These are phyloP conservation scores for Piprites chloris DNA, from an alignment of 2,113 vertebrate genomes.

Conservation along the genomic window DNA sequence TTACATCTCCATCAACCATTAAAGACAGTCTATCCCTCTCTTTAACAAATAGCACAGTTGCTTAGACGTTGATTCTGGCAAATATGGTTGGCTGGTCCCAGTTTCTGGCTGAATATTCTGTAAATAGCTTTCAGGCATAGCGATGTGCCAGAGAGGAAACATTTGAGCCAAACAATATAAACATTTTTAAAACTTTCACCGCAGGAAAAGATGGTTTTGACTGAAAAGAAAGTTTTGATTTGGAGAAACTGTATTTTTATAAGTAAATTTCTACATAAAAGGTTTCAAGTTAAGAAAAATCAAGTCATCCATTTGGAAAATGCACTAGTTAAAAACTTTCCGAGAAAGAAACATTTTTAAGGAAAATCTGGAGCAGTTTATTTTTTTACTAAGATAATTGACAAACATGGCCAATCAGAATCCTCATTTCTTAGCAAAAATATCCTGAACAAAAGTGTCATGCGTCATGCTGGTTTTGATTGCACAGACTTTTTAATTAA, in stretches of 20 bases:
- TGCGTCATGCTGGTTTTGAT: not conserved
- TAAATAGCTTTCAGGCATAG: not conserved
- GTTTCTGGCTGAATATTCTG: not conserved
- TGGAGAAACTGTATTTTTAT: not conserved
- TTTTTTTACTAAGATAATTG: not conserved
- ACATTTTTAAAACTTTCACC: not conserved
- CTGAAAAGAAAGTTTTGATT: not conserved
- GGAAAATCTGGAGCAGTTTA: not conserved
- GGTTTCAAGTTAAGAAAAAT: not conserved
- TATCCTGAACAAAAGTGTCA: not conserved
- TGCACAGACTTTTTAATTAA: conserved; percentile 31
- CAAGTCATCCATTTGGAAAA: not conserved
- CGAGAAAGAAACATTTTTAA: not conserved
- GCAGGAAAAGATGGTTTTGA: not conserved
- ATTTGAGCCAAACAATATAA: not conserved
- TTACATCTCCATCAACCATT: not conserved
- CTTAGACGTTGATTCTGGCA: not conserved
- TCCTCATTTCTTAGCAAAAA: not conserved
- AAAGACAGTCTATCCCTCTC: not conserved
- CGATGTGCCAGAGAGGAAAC: not conserved
- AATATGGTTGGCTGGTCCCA: not conserved
- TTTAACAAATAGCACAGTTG: not conserved
- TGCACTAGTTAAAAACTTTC: not conserved
- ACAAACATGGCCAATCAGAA: not conserved
- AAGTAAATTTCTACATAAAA: not conserved